Conservation (phyloP, 2,888 invertebrate species). For the Philhelius pedissequus region DNA sequence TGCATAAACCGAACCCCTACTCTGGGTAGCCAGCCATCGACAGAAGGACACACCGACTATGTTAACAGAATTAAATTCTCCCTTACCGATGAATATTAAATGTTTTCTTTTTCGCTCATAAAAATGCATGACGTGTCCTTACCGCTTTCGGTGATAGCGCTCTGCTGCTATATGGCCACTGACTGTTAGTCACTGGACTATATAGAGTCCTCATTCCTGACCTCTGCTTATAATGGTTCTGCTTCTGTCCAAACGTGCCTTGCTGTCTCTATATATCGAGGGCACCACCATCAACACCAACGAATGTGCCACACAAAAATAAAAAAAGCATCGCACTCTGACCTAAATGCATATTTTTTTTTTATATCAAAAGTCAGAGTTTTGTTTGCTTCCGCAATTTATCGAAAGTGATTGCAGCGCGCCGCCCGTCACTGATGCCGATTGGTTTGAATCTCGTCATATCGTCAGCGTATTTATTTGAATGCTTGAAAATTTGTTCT, state of each 20-base stretch:
- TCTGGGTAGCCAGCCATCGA: too few relatives aligned
- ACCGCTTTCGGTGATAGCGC: neutral
- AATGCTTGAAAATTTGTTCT: neutral
- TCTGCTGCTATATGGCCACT: neutral
- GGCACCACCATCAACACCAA: constrained; percentile 1
- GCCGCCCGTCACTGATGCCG: neutral
- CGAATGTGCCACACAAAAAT: neutral
- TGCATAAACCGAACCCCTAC: neutral
- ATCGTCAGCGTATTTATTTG: neutral
- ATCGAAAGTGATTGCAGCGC: constrained; percentile 47
- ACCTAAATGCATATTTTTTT: constrained; percentile 42
- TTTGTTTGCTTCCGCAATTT: constrained; percentile 42
- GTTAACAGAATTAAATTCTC: constrained; percentile 45
- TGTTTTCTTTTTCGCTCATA: neutral
- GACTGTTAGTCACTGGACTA: neutral
- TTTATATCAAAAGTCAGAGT: constrained; percentile 7
- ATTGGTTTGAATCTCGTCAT: constrained; percentile 14
- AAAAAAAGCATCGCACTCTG: neutral
- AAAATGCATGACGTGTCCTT: constrained; percentile 9
- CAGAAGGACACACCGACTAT: constrained; percentile 1
- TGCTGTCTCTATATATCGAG: constrained; percentile 8
- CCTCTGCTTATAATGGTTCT: neutral
- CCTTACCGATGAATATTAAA: constrained; percentile 30
- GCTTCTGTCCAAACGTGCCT: constrained; percentile 15
- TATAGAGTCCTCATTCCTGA: neutral